phyloP scores from a whole-genome alignment of 1,140 invertebrate species.

The Microplitis demolitor region DNA sequence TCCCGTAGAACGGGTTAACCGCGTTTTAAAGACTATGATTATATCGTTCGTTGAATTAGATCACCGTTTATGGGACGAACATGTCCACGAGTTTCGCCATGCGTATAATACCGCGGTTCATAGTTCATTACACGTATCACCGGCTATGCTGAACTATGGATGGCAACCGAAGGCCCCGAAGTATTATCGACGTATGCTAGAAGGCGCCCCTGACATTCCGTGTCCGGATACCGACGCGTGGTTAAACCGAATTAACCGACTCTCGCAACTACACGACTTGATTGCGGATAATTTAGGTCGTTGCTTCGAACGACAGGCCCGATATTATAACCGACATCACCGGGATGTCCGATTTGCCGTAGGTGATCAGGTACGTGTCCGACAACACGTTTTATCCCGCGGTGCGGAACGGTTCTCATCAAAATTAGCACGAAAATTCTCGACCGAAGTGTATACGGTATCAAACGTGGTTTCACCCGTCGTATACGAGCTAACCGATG shows the following conservation, averaged over 20 bases:
- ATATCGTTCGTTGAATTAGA: constrained; percentile 28
- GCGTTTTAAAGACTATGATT: background rate
- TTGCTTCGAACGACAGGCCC: background rate
- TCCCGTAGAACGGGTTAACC: background rate
- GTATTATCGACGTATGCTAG: background rate
- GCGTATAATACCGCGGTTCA: constrained; percentile 53
- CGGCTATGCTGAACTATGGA: constrained; percentile 52
- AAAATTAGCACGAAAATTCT: background rate
- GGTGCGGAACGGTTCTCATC: background rate
- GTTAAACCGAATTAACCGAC: background rate
- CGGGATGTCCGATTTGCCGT: background rate
- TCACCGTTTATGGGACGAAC: constrained; percentile 47
- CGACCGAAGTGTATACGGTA: background rate
- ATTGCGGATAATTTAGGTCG: too few species aligned
- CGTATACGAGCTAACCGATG: background rate
- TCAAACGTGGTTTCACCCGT: background rate
- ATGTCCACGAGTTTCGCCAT: constrained; percentile 48
- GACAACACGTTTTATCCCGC: background rate
- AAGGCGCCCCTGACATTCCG: background rate
- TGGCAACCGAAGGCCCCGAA: background rate
- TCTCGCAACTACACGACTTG: too few species aligned
- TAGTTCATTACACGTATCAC: constrained; percentile 49
- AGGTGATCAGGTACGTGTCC: background rate
- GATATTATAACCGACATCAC: constrained; percentile 1
- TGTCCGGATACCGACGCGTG: background rate